phyloP scores from a whole-genome alignment of 2,888 invertebrate species.

The Lochmaea crataegi region DNA sequence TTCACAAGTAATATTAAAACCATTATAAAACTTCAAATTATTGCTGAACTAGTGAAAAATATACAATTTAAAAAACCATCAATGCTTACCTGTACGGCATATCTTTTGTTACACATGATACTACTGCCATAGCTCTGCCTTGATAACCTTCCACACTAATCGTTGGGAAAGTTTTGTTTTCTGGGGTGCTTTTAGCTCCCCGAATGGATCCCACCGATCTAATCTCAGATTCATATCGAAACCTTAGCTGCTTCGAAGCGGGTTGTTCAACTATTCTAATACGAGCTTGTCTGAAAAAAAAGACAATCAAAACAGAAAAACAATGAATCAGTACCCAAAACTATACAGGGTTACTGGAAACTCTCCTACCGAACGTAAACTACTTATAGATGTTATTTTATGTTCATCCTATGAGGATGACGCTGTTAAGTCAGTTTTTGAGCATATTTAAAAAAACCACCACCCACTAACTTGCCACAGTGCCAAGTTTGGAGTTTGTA shows the following conservation, averaged over 20 bases:
- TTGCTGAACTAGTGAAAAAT: not conserved
- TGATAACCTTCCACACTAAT: slow-evolving; percentile 88
- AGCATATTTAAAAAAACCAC: too few species aligned
- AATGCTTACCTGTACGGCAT: slow-evolving; percentile 75
- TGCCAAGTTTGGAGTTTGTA: too few species aligned
- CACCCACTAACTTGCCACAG: too few species aligned
- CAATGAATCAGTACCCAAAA: too few species aligned
- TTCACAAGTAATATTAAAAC: too few species aligned
- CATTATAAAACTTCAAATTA: too few species aligned
- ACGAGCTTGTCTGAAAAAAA: slow-evolving; percentile 63
- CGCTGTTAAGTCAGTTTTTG: too few species aligned
- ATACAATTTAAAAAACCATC: not conserved
- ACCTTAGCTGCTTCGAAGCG: slow-evolving; percentile 86
- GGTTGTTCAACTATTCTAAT: slow-evolving; percentile 92
- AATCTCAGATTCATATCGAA: slow-evolving; percentile 91
- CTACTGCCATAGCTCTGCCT: slow-evolving; percentile 92
- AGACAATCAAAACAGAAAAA: too few species aligned
- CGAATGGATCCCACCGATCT: slow-evolving; percentile 96
- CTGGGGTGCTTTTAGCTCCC: slow-evolving; percentile 88
- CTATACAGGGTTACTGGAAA: too few species aligned
- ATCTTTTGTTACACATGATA: slow-evolving; percentile 97
- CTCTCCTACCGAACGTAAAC: too few species aligned
- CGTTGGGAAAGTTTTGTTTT: slow-evolving; percentile 92
- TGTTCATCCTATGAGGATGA: too few species aligned
- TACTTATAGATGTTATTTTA: too few species aligned